These are phyloP conservation scores for Trichacis sp. DNA, from an alignment of 2,888 invertebrate species.

Conservation along the genomic window DNA sequence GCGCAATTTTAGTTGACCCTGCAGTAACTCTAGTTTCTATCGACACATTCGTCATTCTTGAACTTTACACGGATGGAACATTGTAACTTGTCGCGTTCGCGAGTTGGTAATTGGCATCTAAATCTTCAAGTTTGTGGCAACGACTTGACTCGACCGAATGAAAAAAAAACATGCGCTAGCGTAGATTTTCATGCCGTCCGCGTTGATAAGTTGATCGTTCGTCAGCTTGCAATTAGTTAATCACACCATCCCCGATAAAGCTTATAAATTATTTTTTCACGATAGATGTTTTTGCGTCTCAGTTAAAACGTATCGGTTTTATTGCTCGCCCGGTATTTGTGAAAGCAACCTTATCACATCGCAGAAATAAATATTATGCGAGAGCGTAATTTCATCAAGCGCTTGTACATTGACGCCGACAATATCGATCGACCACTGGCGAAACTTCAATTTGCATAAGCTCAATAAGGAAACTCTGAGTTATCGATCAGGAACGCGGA, in stretches of 20 bases:
- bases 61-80: background rate
- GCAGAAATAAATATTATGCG: background rate
- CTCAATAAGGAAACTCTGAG: background rate
- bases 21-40: constrained; percentile 4
- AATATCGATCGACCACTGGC: background rate
- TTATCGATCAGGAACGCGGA: background rate
- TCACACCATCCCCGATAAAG: background rate
- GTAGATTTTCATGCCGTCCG: background rate
- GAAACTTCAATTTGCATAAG: background rate
- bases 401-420: background rate
- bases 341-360: background rate
- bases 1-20: background rate
- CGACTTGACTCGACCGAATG: too few species aligned
- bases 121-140: background rate
- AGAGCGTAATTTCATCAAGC: background rate
- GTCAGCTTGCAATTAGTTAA: background rate
- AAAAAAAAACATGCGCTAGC: too few species aligned
- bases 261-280: background rate
- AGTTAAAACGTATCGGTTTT: background rate
- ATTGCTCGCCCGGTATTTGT: background rate
- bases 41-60: background rate
- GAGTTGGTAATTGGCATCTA: background rate
- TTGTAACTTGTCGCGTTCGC: background rate
- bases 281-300: background rate
- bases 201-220: background rate